Conservation (phyloP, 2,888 invertebrate genomes). For the Drosophila phalerata region DNA sequence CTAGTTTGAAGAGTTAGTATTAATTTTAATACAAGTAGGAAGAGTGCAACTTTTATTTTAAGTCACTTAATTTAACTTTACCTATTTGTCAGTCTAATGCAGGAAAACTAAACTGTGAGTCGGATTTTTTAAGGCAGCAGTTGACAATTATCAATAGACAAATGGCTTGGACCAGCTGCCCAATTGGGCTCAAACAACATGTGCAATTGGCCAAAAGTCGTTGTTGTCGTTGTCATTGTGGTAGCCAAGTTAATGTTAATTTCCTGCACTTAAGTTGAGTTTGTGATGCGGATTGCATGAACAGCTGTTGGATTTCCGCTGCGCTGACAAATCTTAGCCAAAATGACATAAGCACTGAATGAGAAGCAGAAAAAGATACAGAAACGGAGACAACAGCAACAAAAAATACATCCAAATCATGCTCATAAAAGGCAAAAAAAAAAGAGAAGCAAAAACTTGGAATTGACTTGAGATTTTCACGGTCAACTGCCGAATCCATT, state of each 20-base stretch:
- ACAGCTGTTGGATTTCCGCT: constrained; percentile 51
- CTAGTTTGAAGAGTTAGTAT: constrained; percentile 3
- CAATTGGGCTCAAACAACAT: constrained; percentile 38
- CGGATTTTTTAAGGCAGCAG: constrained; percentile 4
- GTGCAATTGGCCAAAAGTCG: constrained; percentile 55
- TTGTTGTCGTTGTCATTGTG: constrained; percentile 14
- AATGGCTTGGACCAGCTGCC: constrained; percentile 36
- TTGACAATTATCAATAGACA: constrained; percentile 40
- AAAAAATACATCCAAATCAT: constrained; percentile 56
- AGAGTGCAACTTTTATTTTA: background rate
- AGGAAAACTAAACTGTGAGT: constrained; percentile 19
- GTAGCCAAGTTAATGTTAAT: constrained; percentile 35
- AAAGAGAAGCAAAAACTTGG: constrained; percentile 29
- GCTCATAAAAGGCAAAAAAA: constrained; percentile 65
- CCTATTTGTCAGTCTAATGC: constrained; percentile 9
- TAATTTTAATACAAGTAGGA: background rate
- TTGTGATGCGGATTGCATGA: constrained; percentile 25
- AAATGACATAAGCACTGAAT: constrained; percentile 73
- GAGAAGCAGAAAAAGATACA: constrained; percentile 28
- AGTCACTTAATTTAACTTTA: constrained; percentile 27
- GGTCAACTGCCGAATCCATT: constrained; percentile 59
- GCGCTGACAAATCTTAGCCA: constrained; percentile 56
- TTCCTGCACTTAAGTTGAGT: constrained; percentile 47
- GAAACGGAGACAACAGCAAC: constrained; percentile 7
- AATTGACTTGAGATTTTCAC: constrained; percentile 54